Evolutionary conservation across 2,888 invertebrate genomes (phyloP).

Genomic region (Gryllus longicercus): DNA sequence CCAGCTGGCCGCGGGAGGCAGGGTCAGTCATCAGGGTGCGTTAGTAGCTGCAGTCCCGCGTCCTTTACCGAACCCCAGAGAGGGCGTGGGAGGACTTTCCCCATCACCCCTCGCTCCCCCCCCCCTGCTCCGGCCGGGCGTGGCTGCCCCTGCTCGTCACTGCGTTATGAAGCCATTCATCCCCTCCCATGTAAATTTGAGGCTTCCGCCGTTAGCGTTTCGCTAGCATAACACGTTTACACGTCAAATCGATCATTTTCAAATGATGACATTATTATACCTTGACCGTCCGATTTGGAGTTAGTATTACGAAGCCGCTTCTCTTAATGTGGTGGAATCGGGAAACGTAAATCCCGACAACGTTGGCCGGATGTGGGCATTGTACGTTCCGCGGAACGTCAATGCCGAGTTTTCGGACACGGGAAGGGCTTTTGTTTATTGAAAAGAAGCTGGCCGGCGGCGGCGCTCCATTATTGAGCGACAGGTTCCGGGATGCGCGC

Average conservation of each 20-base stretch:
- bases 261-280: neutral
- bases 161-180: too few species aligned
- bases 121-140: too few species aligned
- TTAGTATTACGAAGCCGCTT: slow-evolving; percentile 3
- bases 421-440: slow-evolving; percentile 17
- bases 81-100: too few species aligned
- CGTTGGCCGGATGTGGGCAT: slow-evolving; percentile 4
- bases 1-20: too few species aligned
- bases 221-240: neutral
- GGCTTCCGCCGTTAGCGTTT: too few species aligned
- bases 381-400: neutral
- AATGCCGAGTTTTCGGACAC: slow-evolving; percentile 17
- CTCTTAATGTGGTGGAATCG: neutral
- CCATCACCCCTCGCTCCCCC: too few species aligned
- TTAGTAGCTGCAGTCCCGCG: too few species aligned
- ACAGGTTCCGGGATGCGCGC: slow-evolving; percentile 5
- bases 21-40: too few species aligned
- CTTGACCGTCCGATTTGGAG: neutral
- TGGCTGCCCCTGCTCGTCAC: too few species aligned
- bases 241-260: neutral
- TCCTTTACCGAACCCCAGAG: too few species aligned
- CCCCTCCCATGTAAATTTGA: too few species aligned
- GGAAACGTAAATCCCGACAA: neutral
- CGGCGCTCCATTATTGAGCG: slow-evolving; percentile 11
- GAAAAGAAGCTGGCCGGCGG: slow-evolving; percentile 2